Conservation (phyloP, 2,888 invertebrate genomes). For the Leucophenga montana region DNA sequence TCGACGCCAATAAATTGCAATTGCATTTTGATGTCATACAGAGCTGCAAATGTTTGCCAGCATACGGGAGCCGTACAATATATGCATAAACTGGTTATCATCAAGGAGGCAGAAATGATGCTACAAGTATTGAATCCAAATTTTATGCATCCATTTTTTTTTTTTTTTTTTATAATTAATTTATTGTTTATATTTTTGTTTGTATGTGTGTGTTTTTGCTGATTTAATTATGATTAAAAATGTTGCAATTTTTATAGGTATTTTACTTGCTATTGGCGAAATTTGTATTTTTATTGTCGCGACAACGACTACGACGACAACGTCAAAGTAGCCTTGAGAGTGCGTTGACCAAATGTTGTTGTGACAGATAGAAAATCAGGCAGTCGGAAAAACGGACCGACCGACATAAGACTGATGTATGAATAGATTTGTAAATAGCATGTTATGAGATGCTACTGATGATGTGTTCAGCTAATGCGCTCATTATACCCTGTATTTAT, state of each 20-base stretch:
- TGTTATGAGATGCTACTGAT: neutral
- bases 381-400: neutral
- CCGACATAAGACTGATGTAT: slow-evolving; percentile 5
- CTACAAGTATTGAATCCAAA: neutral
- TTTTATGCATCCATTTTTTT: slow-evolving; percentile 31
- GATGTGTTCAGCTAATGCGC: slow-evolving; percentile 8
- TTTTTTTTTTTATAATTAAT: slow-evolving; percentile 52
- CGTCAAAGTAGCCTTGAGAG: slow-evolving; percentile 52
- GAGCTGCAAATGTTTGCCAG: no score
- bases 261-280: slow-evolving; percentile 29
- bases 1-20: slow-evolving; percentile 59
- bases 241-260: slow-evolving; percentile 48
- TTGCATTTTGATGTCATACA: slow-evolving; percentile 61
- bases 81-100: no score
- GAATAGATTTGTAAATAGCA: neutral
- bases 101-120: neutral
- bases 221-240: slow-evolving; percentile 57
- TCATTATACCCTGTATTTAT: neutral
- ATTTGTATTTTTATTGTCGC: slow-evolving; percentile 11
- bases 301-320: slow-evolving; percentile 2
- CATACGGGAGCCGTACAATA: no score
- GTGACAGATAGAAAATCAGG: neutral
- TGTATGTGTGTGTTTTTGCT: slow-evolving; percentile 49
- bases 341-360: slow-evolving; percentile 55
- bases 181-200: slow-evolving; percentile 48